Conservation (phyloP, 1,140 invertebrate genomes). For the Nasonia giraulti region DNA sequence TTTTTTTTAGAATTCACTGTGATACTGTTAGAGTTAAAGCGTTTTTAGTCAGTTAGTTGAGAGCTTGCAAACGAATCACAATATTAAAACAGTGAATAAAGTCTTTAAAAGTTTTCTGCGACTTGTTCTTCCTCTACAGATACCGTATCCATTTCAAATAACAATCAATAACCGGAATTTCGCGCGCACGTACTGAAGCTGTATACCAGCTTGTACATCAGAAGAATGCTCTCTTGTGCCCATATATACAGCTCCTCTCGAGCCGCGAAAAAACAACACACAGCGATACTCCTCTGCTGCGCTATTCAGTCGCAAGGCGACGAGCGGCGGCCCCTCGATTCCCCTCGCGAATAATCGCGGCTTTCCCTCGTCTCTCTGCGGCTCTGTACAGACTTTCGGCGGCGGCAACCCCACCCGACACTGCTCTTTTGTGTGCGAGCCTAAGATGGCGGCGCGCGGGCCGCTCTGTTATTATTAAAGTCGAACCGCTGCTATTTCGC, state of each 20-base stretch:
- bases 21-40: no score
- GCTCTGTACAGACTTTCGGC: slow-evolving; percentile 1
- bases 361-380: slow-evolving; percentile 7
- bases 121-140: no score
- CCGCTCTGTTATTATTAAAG: slow-evolving; percentile 32
- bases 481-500: slow-evolving; percentile 28
- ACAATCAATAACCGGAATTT: no score
- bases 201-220: no score
- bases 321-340: not conserved
- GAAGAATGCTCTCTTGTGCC: no score
- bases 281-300: not conserved
- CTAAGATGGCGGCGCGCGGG: not conserved
- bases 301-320: not conserved
- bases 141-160: no score
- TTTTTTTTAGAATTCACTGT: no score
- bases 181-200: no score
- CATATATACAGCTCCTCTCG: not conserved
- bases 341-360: slow-evolving; percentile 42
- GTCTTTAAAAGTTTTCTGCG: no score
- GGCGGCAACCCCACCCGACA: not conserved
- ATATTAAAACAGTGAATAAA: no score
- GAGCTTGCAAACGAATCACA: no score
- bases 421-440: slow-evolving; percentile 31
- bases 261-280: slow-evolving; percentile 7
- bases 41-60: no score